A percentile compares a stretch with the other conserved stretches of the same genome.
Conservation (phyloP, 2,113 vertebrate genomes). For the Prochilodus magdalenae region DNA sequence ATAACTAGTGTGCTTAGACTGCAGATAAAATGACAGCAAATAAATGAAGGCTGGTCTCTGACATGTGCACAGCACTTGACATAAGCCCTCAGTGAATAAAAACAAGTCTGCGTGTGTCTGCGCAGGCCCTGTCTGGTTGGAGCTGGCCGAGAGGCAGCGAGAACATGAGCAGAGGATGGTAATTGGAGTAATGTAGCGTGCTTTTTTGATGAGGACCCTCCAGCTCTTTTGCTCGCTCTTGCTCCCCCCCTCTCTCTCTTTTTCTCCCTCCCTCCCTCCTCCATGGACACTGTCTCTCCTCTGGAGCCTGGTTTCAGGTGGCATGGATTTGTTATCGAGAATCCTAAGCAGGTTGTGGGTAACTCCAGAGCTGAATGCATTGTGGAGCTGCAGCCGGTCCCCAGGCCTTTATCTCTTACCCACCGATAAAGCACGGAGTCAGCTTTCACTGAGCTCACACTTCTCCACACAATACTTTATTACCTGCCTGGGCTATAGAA, state of each 20-base stretch:
- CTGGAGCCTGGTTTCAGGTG: constrained; percentile 24
- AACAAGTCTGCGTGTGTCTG: neutral
- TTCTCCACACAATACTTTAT: neutral
- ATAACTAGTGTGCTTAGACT: too few species aligned
- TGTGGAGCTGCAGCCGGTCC: neutral
- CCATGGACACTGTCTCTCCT: neutral
- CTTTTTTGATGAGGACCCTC: constrained; percentile 41
- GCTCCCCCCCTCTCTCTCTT: neutral
- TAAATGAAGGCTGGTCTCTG: too few species aligned
- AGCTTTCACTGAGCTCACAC: neutral
- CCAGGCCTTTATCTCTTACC: constrained; percentile 6
- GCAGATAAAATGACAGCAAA: too few species aligned
- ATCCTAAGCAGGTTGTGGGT: neutral
- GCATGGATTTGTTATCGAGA: constrained; percentile 24
- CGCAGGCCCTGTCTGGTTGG: neutral
- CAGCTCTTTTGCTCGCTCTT: neutral
- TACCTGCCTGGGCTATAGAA: neutral
- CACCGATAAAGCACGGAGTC: neutral
- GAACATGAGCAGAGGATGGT: neutral
- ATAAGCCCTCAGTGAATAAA: neutral
- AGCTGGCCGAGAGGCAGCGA: neutral
- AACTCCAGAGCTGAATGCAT: neutral
- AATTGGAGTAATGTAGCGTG: constrained; percentile 49
- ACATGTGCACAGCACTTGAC: too few species aligned
- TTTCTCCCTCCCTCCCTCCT: neutral